These are phyloP conservation scores for Thereva unica DNA, from an alignment of 2,888 invertebrate genomes.

Conservation along the genomic window DNA sequence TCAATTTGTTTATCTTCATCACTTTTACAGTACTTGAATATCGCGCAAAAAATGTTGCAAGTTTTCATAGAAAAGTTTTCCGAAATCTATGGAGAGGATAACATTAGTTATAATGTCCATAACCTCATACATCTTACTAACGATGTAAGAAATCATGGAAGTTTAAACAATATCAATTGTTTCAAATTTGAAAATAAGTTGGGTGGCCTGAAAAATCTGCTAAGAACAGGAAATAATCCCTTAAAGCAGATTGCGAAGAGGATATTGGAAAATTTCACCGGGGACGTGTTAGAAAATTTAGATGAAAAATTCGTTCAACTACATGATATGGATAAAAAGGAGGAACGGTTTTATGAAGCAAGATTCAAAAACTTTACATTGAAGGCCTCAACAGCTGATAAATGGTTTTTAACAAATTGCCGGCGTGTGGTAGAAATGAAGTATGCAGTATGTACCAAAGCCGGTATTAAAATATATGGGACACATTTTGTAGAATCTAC, in stretches of 20 bases:
- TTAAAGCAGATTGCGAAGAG: conserved; percentile 40
- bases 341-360: conserved; percentile 31
- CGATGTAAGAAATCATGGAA: conserved; percentile 40
- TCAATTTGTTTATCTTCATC: too few species aligned
- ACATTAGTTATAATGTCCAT: conserved; percentile 43
- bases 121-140: conserved; percentile 41
- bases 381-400: neutral
- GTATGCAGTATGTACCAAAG: neutral
- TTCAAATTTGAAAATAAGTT: conserved; percentile 20
- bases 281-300: neutral
- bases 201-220: conserved; percentile 8
- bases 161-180: conserved; percentile 38
- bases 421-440: neutral
- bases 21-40: conserved; percentile 25
- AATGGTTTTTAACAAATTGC: conserved; percentile 10
- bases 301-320: neutral
- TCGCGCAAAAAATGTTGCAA: conserved; percentile 41
- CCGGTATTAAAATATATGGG: neutral
- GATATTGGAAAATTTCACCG: conserved; percentile 26
- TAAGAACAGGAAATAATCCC: conserved; percentile 41
- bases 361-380: conserved; percentile 32
- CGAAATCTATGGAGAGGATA: conserved; percentile 40
- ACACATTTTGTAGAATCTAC: neutral
- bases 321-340: neutral
- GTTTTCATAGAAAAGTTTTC: conserved; percentile 41